Conservation (phyloP, 1,140 invertebrate genomes). For the Drosophila arawakana region DNA sequence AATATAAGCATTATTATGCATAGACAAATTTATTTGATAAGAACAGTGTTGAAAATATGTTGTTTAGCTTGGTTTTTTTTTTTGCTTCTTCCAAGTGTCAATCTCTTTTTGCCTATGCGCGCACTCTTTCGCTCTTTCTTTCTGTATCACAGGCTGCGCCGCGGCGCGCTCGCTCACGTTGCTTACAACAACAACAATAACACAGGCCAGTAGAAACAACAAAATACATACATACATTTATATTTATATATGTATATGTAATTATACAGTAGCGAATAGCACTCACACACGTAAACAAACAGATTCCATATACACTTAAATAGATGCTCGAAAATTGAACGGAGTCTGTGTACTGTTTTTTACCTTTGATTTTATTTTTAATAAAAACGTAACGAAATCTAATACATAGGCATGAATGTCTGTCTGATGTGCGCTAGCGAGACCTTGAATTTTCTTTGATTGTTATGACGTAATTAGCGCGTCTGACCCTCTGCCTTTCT, state of each 20-base stretch:
- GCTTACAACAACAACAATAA: slow-evolving; percentile 65
- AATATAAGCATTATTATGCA: slow-evolving; percentile 30
- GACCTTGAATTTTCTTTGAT: slow-evolving; percentile 83
- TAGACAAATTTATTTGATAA: slow-evolving; percentile 34
- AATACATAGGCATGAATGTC: slow-evolving; percentile 65
- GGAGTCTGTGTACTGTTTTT: slow-evolving; percentile 49
- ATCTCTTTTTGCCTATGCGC: slow-evolving; percentile 47
- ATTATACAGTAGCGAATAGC: slow-evolving; percentile 73
- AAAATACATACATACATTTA: slow-evolving; percentile 26
- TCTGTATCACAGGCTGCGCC: slow-evolving; percentile 72
- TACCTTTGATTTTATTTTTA: slow-evolving; percentile 74
- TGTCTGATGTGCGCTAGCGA: slow-evolving; percentile 56
- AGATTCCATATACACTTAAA: slow-evolving; percentile 26
- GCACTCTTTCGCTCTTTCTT: slow-evolving; percentile 56
- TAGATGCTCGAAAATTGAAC: slow-evolving; percentile 38
- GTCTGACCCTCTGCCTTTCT: slow-evolving; percentile 53
- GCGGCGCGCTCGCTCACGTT: slow-evolving; percentile 41
- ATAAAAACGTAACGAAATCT: slow-evolving; percentile 79
- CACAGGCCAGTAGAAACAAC: slow-evolving; percentile 40
- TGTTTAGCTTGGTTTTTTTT: slow-evolving; percentile 41
- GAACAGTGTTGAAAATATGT: slow-evolving; percentile 25
- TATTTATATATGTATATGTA: slow-evolving; percentile 56
- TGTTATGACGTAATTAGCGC: slow-evolving; percentile 83
- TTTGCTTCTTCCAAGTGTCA: slow-evolving; percentile 37
- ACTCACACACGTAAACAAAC: slow-evolving; percentile 47